Evolutionary conservation across 37 sponge, comb jelly and placozoan genomes (phyloP), one percentile per base, ranked within the genome.

Genomic region (Mnemiopsis leidyi): DNA sequence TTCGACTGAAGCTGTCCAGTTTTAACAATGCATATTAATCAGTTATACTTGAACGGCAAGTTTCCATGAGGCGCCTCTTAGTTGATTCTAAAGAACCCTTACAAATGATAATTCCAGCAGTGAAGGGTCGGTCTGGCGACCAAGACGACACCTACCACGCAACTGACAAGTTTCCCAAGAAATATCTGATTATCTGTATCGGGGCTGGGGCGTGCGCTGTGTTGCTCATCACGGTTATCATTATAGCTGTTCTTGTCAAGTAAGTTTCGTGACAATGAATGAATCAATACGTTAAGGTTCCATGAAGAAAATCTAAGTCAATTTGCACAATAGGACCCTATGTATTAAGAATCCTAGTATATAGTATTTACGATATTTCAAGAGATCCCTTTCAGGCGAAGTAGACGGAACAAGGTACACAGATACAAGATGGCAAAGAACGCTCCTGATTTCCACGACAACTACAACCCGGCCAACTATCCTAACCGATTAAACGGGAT

Each of bases 191-290:
- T n/a, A 85, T 85, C 48, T 85, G 29, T 28, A 85, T 85, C 16
- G 90, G 25, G 0, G 90, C 90, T 18, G 90, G 90, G 0, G 35
- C 90, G 16, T 28, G 29, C 23, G 90, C 90, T 85, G 25, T 40
- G 1, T n/a, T 85, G 3, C 29, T 85, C 29, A 33, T 85, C 26
- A 26, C 90, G 0, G 26, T 85, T 61, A 85, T 85, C 61, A 40
- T 85, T n/a, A 37, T 85, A n/a, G 90, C 90, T 2, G 61, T 85
- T 0, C 24, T 85, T 61, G 48, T 85, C 48, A 85, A 85, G 90
- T 85, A 37, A 85, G 90, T 85, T 39, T 40, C 13, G n/a, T n/a
- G n/a, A n/a, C n/a, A n/a, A n/a, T n/a, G n/a, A n/a, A n/a, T n/a
- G n/a, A n/a, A n/a, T n/a, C n/a, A n/a, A n/a, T n/a, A n/a, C n/a